Percentiles rank a stretch among this genome's conserved stretches.
These are phyloP conservation scores for Spea bombifrons DNA, from an alignment of 2,113 vertebrate species.

Conservation along the genomic window DNA sequence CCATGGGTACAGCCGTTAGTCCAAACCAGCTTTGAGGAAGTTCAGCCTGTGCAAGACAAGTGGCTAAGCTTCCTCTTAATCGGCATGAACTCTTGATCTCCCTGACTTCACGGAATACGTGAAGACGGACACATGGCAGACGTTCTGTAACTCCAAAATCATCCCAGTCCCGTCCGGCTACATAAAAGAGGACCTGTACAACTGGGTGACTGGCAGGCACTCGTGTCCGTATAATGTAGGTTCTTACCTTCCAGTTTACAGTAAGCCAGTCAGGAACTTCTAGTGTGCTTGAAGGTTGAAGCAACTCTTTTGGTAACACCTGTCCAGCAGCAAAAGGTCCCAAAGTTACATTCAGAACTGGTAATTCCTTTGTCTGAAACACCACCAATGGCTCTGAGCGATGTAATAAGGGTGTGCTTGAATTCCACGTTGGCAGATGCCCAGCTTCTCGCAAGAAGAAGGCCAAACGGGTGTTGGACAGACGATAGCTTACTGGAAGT, in stretches of 20 bases:
- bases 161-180: conserved; percentile 94
- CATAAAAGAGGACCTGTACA: conserved; percentile 94
- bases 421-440: conserved; percentile 40
- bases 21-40: conserved; percentile 90
- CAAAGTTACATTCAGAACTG: conserved; percentile 85
- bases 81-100: conserved; percentile 90
- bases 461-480: conserved; percentile 90
- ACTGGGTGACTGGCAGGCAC: conserved; percentile 83
- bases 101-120: conserved; percentile 84
- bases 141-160: conserved; percentile 83
- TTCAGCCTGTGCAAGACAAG: conserved; percentile 86
- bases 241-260: conserved; percentile 96
- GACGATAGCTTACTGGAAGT: conserved; percentile 88
- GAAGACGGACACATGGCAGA: conserved; percentile 88
- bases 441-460: conserved; percentile 87
- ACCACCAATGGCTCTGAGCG: conserved; percentile 92
- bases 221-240: conserved; percentile 86
- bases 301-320: conserved; percentile 84
- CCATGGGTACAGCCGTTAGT: conserved; percentile 64
- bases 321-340: conserved; percentile 87
- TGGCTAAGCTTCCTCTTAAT: conserved; percentile 83
- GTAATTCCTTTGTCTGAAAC: conserved; percentile 95
- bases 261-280: conserved; percentile 88
- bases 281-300: conserved; percentile 89
- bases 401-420: conserved; percentile 73